Evolutionary conservation across 2,113 vertebrate species (phyloP).

Genomic region (Lucifuga dentata): DNA sequence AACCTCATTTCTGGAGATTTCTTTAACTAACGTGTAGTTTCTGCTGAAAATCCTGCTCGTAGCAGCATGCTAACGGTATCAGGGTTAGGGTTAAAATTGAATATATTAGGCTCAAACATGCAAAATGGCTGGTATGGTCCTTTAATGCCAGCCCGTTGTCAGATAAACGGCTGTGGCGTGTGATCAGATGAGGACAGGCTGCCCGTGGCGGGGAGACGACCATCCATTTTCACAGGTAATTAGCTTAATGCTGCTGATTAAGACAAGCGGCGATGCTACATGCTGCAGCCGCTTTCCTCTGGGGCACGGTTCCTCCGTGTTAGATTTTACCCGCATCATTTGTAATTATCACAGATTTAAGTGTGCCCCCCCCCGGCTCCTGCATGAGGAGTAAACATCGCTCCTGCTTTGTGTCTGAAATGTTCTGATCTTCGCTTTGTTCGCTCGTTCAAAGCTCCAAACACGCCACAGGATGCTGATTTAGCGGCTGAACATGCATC

Average conservation of each 20-base stretch:
- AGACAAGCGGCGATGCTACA: slow-evolving; percentile 51
- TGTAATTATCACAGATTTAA: slow-evolving; percentile 69
- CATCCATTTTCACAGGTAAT: slow-evolving; percentile 79
- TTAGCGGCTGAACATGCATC: neutral
- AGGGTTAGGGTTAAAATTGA: too few species aligned
- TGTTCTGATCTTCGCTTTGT: slow-evolving; percentile 24
- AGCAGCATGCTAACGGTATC: too few species aligned
- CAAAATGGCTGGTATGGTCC: too few species aligned
- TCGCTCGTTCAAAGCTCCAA: slow-evolving; percentile 1
- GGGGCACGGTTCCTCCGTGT: slow-evolving; percentile 42
- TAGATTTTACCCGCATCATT: slow-evolving; percentile 54
- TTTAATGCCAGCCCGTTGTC: slow-evolving; percentile 38
- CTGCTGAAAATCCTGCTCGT: too few species aligned
- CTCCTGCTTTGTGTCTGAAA: slow-evolving; percentile 15
- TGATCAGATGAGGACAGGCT: slow-evolving; percentile 56
- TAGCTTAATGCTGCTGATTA: slow-evolving; percentile 78
- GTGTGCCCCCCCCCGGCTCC: slow-evolving; percentile 36
- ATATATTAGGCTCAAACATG: too few species aligned
- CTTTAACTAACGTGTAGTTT: too few species aligned
- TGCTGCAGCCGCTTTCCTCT: slow-evolving; percentile 54
- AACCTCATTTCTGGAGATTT: too few species aligned
- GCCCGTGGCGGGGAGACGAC: slow-evolving; percentile 52
- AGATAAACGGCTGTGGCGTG: slow-evolving; percentile 53
- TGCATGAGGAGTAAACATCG: slow-evolving; percentile 38
- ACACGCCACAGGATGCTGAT: slow-evolving; percentile 37